phyloP scores from a whole-genome alignment of 2,113 vertebrate genomes.

The Poicephalus meyeri region DNA sequence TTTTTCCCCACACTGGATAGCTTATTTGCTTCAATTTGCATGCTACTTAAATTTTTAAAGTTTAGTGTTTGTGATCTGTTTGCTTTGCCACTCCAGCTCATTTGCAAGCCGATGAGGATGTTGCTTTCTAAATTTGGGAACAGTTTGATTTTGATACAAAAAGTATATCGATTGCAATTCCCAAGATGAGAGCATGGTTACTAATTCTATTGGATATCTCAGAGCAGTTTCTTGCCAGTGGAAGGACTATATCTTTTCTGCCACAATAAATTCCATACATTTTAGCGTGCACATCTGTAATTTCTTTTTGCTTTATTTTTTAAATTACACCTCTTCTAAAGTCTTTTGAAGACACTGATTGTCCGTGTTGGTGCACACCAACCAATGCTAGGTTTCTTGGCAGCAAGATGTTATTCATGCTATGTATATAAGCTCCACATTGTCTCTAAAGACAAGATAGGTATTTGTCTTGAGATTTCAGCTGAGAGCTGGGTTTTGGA shows the following conservation, averaged over 20 bases:
- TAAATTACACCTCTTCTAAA: neutral
- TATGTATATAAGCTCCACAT: neutral
- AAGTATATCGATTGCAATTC: neutral
- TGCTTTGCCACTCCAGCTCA: conserved; percentile 3
- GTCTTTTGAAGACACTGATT: neutral
- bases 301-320: neutral
- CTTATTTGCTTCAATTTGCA: neutral
- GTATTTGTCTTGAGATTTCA: neutral
- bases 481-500: conserved; percentile 23
- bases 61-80: conserved; percentile 31
- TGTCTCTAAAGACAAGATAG: neutral
- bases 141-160: neutral
- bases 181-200: neutral
- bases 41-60: neutral
- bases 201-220: neutral
- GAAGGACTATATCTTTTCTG: neutral
- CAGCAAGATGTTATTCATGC: neutral
- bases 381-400: neutral
- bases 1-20: neutral
- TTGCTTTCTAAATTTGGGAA: conserved; percentile 26
- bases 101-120: neutral
- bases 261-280: neutral
- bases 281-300: neutral
- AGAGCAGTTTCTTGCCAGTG: neutral
- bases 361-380: neutral